Evolutionary conservation across 2,888 invertebrate genomes (phyloP), one percentile per base, ranked within the genome.

Genomic region (Myopa tessellatipennis): DNA sequence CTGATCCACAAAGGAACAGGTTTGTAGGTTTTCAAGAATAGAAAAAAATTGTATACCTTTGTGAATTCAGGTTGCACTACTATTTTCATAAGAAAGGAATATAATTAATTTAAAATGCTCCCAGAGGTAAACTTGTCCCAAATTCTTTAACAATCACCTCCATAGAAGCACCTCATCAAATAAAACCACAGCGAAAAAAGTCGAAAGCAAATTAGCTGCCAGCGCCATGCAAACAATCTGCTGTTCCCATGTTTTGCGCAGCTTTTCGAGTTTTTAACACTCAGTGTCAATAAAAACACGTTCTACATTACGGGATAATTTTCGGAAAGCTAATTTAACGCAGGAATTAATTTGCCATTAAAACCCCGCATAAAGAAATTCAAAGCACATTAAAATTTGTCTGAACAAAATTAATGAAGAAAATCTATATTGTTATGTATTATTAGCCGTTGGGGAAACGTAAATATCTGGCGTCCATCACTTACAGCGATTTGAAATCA

Each of bases 291-390:
- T 75, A 75, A 75, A 68, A 68, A 55, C 73, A 61, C 73, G 73
- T 45, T 34, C 58, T 34, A 38, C 18, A 12, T 16, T 16, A 18
- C 10, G 65, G 36, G 10, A 36, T 26, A 16, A 50, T 63, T 67
- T 68, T n/a, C 38, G 16, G 34, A 40, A 68, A 76, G 69, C 38
- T 71, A 79, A 80, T 80, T 81, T 80, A 76, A 78, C 77, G 79
- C 77, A 58, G 67, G 73, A 80, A 76, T 78, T 74, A 78, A 72
- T 79, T 78, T 78, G 69, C 71, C 76, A 77, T 78, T 79, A 77
- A 71, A 36, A 76, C 36, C 45, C 40, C 18, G 45, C 14, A 69
- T 18, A 69, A 69, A 63, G 12, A 63, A 74, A 40, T 74, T 63
- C 61, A 71, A 63, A 73, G 45, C 45, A 55, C n/a, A 52, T 61